phyloP scores from a whole-genome alignment of 2,888 invertebrate genomes.

The Ochlodes sylvanus region DNA sequence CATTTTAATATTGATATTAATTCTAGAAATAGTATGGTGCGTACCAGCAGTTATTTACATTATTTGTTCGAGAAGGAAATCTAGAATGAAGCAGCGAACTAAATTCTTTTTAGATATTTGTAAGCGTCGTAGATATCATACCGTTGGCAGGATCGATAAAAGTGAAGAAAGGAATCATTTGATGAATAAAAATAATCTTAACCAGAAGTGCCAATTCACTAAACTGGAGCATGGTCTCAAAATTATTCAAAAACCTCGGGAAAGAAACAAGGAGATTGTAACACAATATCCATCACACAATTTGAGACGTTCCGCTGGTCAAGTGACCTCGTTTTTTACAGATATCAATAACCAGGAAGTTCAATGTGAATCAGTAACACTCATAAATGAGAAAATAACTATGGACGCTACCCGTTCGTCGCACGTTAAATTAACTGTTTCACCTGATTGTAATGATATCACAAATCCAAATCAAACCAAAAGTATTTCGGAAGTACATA shows the following conservation, averaged over 20 bases:
- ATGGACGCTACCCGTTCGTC: conserved; percentile 1
- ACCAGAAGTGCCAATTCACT: conserved; percentile 2
- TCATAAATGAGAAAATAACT: conserved; percentile 33
- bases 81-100: background rate
- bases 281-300: conserved; percentile 41
- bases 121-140: conserved; percentile 19
- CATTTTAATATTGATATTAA: conserved; percentile 58
- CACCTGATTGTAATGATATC: conserved; percentile 3
- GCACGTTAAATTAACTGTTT: background rate
- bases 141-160: conserved; percentile 11
- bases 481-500: background rate
- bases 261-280: conserved; percentile 42
- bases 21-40: conserved; percentile 70
- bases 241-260: conserved; percentile 42
- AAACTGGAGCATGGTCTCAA: conserved; percentile 36
- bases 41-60: conserved; percentile 52
- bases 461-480: background rate
- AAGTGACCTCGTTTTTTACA: conserved; percentile 19
- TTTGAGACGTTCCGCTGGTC: conserved; percentile 30
- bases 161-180: conserved; percentile 3
- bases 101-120: conserved; percentile 20
- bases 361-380: conserved; percentile 22
- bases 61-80: conserved; percentile 42
- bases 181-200: background rate
- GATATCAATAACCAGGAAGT: background rate